Evolutionary conservation across 2,888 invertebrate species (phyloP), one percentile per base, ranked within the genome.

Genomic region (Drosophila affinis): DNA sequence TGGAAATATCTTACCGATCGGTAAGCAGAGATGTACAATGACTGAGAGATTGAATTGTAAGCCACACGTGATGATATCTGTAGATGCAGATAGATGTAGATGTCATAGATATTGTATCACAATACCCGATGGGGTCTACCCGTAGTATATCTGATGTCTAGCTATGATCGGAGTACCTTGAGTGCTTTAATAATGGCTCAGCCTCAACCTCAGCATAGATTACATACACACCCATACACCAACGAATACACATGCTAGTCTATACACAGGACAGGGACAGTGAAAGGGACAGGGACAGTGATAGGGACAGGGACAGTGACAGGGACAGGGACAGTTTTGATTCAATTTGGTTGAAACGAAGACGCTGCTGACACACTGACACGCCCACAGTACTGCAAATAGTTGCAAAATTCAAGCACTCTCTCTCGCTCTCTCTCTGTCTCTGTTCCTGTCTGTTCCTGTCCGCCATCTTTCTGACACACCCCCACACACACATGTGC

Each of bases 181-280:
- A 75, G 78, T 54, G n/a, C n/a, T n/a, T n/a, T n/a, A n/a, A n/a
- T n/a, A n/a, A n/a, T n/a, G 74, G 79, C 73, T 80, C 45, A 72
- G 59, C 71, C 78, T 78, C 45, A 72, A 59, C 71, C 76, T 78
- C 78, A 74, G 77, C 85, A 84, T 77, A 84, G 59, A 68, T 72
- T 63, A 18, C 18, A 18, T 2, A 70, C 65, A 63, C 65, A 51
- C 29, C 27, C 76, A 69, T 62, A 56, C 57, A 21, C 21, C 32
- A 57, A 9, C 29, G 29, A 9, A 9, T 9, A 53, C 44, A 51
- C 63, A 61, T 18, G 32, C 44, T 67, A 9, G 52, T 5, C 21
- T 0, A 21, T 21, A 21, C 21, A 21, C 21, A 21, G 21, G 21
- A 21, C 21, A 21, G 0, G 21, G 21, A 21, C 21, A 21, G 18